These are phyloP conservation scores for Hozukius guyotensis DNA, from an alignment of 2,797 vertebrate genomes.

Conservation along the genomic window DNA sequence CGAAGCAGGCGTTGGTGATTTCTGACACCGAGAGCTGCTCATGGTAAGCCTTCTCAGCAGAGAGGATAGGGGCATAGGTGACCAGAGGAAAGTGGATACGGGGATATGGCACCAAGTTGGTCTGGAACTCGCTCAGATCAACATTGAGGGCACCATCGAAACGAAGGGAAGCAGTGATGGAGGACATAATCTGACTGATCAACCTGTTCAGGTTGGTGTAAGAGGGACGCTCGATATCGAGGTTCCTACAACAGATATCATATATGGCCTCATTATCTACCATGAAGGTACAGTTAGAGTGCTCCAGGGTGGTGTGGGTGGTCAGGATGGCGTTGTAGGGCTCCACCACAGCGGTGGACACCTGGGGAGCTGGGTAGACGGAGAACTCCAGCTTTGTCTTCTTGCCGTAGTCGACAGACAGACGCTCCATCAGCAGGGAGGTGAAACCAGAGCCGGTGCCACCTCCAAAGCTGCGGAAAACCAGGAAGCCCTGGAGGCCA, in stretches of 20 bases:
- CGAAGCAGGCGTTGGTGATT: constrained; percentile 77
- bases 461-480: constrained; percentile 44
- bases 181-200: constrained; percentile 68
- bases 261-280: constrained; percentile 54
- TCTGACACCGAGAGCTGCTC: constrained; percentile 69
- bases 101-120: constrained; percentile 72
- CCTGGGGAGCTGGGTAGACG: constrained; percentile 74
- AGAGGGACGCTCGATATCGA: constrained; percentile 9
- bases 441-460: constrained; percentile 65
- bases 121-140: constrained; percentile 74
- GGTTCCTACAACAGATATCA: background rate
- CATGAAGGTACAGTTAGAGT: constrained; percentile 80
- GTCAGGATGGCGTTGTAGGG: constrained; percentile 74
- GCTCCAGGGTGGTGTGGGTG: constrained; percentile 79
- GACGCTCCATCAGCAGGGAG: constrained; percentile 48
- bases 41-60: constrained; percentile 52
- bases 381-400: constrained; percentile 65
- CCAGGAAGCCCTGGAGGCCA: constrained; percentile 75
- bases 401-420: constrained; percentile 71
- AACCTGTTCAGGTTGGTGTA: constrained; percentile 71
- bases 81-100: constrained; percentile 74
- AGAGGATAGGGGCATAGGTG: constrained; percentile 72
- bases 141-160: constrained; percentile 70
- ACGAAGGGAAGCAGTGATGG: constrained; percentile 69
- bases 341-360: constrained; percentile 75